These are phyloP conservation scores for Rhamphomyia laevipes DNA, from an alignment of 2,888 invertebrate species.

Conservation along the genomic window DNA sequence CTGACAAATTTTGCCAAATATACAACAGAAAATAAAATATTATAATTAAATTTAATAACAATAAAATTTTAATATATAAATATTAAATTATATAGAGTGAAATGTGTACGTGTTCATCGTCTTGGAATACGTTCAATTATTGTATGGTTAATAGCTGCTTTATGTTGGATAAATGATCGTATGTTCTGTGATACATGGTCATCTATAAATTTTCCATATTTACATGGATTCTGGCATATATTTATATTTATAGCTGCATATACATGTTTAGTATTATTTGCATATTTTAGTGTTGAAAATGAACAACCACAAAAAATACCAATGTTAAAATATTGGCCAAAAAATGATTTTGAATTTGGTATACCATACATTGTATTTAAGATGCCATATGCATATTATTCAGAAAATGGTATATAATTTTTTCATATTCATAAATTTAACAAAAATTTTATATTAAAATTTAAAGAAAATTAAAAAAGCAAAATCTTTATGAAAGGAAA, in stretches of 20 bases:
- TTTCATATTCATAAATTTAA: too few relatives aligned
- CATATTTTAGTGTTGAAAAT: slow-evolving; percentile 63
- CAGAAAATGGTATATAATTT: too few relatives aligned
- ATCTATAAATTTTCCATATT: slow-evolving; percentile 64
- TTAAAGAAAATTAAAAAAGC: too few relatives aligned
- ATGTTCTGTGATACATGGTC: slow-evolving; percentile 71
- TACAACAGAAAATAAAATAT: too few relatives aligned
- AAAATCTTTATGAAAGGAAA: too few relatives aligned
- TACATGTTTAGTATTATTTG: slow-evolving; percentile 62
- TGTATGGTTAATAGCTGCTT: slow-evolving; percentile 56
- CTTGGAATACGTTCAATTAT: slow-evolving; percentile 58
- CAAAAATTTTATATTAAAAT: too few relatives aligned
- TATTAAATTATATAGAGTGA: slow-evolving; percentile 39
- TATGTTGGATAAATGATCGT: slow-evolving; percentile 68
- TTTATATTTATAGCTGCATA: slow-evolving; percentile 70
- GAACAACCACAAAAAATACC: slow-evolving; percentile 63
- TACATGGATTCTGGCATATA: slow-evolving; percentile 75
- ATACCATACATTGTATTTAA: slow-evolving; percentile 61
- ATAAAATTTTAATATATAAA: slow-evolving; percentile 5
- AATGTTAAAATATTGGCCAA: slow-evolving; percentile 63
- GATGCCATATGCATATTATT: slow-evolving; percentile 41
- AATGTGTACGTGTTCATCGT: slow-evolving; percentile 53
- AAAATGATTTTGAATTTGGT: slow-evolving; percentile 63
- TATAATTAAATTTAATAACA: not conserved
- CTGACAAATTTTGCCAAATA: too few relatives aligned